Evolutionary conservation across 2,113 vertebrate species (phyloP).

Genomic region (Urocynchramus pylzowi): DNA sequence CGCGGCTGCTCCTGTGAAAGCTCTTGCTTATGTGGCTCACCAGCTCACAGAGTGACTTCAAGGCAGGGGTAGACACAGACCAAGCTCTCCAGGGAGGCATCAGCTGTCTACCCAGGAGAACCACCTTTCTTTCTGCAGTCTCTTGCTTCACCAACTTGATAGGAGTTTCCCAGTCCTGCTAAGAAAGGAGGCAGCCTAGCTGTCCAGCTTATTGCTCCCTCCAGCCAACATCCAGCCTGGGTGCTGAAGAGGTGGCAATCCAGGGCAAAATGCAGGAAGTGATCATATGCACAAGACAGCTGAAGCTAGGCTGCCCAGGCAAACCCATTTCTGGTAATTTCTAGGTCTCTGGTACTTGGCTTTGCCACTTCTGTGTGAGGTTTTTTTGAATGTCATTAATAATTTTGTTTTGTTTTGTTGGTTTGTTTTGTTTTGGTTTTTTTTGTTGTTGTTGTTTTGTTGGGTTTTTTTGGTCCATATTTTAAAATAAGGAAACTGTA

Average conservation of each 20-base stretch:
- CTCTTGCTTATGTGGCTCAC: background rate
- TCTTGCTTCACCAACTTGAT: background rate
- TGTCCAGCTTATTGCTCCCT: background rate
- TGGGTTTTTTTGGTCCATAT: background rate
- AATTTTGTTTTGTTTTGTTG: background rate
- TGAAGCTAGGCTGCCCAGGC: background rate
- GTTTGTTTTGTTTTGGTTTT: too few relatives aligned
- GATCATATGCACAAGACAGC: background rate
- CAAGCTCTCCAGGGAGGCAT: background rate
- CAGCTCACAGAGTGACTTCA: background rate
- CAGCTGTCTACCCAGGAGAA: background rate
- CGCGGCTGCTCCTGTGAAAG: background rate
- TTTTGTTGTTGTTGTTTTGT: too few relatives aligned
- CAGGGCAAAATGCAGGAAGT: background rate
- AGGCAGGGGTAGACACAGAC: background rate
- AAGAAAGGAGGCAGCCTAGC: background rate
- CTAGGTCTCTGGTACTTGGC: background rate
- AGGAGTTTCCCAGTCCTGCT: background rate
- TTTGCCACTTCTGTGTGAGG: background rate
- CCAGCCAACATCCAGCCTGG: background rate
- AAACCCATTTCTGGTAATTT: background rate
- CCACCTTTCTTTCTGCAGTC: background rate
- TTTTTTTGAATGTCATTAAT: background rate
- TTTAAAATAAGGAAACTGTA: background rate
- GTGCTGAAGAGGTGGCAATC: background rate